These are phyloP conservation scores for Drosophila kokeensis DNA, from an alignment of 2,888 invertebrate genomes.

Conservation along the genomic window DNA sequence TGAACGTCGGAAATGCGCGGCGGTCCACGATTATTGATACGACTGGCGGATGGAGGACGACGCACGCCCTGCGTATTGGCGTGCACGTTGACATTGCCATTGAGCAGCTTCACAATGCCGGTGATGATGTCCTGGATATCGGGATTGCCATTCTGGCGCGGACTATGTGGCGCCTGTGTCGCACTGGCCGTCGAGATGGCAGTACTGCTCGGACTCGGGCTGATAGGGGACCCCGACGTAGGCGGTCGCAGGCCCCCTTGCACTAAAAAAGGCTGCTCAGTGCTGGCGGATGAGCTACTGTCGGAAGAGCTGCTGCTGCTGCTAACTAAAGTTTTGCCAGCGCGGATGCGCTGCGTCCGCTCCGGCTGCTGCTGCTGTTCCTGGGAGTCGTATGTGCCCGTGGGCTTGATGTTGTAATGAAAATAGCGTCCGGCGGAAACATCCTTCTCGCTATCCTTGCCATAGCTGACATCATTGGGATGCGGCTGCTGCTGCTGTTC, in stretches of 20 bases:
- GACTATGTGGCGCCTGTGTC: conserved; percentile 77
- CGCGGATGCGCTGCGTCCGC: conserved; percentile 78
- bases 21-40: conserved; percentile 96
- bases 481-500: conserved; percentile 85
- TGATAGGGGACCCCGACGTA: conserved; percentile 85
- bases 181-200: conserved; percentile 80
- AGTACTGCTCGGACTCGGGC: conserved; percentile 83
- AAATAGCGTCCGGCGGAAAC: conserved; percentile 82
- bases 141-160: conserved; percentile 88
- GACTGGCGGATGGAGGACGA: conserved; percentile 90
- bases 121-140: conserved; percentile 96
- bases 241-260: conserved; percentile 85
- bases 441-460: conserved; percentile 67
- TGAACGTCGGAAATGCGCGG: conserved; percentile 93
- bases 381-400: conserved; percentile 74
- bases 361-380: conserved; percentile 67
- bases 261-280: conserved; percentile 84
- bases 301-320: conserved; percentile 26
- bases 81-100: conserved; percentile 94
- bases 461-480: conserved; percentile 79
- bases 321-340: conserved; percentile 75
- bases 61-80: conserved; percentile 90
- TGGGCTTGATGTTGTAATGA: conserved; percentile 84
- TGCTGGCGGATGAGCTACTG: conserved; percentile 33
- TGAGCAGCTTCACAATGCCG: conserved; percentile 94